Evolutionary conservation across 2,113 vertebrate species (phyloP).

Genomic region (Cyanoliseus patagonus): DNA sequence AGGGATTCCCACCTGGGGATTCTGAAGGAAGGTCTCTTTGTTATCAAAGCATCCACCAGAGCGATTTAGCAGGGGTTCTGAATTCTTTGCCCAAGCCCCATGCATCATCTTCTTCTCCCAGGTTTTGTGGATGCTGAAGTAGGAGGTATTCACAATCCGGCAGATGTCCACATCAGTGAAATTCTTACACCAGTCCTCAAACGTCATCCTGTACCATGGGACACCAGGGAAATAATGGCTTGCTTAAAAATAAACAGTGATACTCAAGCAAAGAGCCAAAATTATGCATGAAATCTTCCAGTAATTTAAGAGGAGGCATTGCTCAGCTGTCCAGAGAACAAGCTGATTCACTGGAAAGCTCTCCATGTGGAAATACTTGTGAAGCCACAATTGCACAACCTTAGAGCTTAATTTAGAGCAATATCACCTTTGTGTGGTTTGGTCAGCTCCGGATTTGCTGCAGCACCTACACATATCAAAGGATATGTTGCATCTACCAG

Average conservation of each 20-base stretch:
- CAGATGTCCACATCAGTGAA: conserved; percentile 88
- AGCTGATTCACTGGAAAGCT: conserved; percentile 1
- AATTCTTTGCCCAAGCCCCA: conserved; percentile 84
- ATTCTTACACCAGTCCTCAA: conserved; percentile 90
- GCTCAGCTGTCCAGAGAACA: not conserved
- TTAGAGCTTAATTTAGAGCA: not conserved
- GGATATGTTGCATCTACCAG: not conserved
- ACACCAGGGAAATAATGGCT: not conserved
- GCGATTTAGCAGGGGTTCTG: conserved; percentile 85
- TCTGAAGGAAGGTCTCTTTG: conserved; percentile 88
- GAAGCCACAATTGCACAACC: not conserved
- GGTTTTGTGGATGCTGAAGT: conserved; percentile 84
- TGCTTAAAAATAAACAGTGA: not conserved
- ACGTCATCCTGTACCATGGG: conserved; percentile 82
- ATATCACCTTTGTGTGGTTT: not conserved
- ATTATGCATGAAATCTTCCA: not conserved
- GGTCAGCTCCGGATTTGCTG: not conserved
- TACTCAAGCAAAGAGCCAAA: not conserved
- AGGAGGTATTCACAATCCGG: conserved; percentile 87
- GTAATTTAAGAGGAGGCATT: not conserved
- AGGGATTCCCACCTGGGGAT: conserved; percentile 87
- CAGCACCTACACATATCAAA: not conserved
- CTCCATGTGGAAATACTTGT: not conserved
- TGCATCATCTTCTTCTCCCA: conserved; percentile 81
- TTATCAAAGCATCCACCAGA: conserved; percentile 91